Conservation (phyloP, 2,797 vertebrate genomes). For the Melanotaenia boesemani region DNA sequence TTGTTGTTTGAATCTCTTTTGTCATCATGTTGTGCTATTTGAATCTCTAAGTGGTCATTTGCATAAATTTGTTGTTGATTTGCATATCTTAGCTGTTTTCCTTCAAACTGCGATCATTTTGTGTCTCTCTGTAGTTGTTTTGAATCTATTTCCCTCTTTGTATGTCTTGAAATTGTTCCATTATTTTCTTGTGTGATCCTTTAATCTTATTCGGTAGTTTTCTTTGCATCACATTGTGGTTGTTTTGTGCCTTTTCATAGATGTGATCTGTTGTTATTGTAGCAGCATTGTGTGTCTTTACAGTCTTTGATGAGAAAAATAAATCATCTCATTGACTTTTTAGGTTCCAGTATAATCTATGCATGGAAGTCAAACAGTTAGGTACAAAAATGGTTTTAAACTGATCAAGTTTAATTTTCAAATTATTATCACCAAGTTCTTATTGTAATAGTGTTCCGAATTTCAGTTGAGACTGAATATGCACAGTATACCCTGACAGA, state of each 20-base stretch:
- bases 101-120: not conserved
- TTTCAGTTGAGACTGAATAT: slow-evolving; percentile 24
- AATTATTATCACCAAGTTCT: slow-evolving; percentile 17
- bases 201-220: not conserved
- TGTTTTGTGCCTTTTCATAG: slow-evolving; percentile 3
- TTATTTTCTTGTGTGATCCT: not conserved
- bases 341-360: not conserved
- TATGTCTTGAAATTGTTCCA: not conserved
- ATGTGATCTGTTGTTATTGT: not conserved
- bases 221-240: not conserved
- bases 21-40: not conserved
- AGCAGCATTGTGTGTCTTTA: not conserved
- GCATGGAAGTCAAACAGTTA: slow-evolving; percentile 1
- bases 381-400: slow-evolving; percentile 7
- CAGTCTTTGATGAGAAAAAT: slow-evolving; percentile 1
- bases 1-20: not conserved
- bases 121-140: not conserved
- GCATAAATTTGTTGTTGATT: slow-evolving; percentile 1
- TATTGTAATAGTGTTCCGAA: slow-evolving; percentile 24
- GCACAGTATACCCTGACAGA: slow-evolving; percentile 40
- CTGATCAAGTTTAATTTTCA: not conserved
- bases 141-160: not conserved
- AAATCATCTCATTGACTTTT: not conserved
- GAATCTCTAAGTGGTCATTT: slow-evolving; percentile 4
- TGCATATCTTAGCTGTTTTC: slow-evolving; percentile 6